Conservation (phyloP, 2,888 invertebrate species). For the Acleris emargana region DNA sequence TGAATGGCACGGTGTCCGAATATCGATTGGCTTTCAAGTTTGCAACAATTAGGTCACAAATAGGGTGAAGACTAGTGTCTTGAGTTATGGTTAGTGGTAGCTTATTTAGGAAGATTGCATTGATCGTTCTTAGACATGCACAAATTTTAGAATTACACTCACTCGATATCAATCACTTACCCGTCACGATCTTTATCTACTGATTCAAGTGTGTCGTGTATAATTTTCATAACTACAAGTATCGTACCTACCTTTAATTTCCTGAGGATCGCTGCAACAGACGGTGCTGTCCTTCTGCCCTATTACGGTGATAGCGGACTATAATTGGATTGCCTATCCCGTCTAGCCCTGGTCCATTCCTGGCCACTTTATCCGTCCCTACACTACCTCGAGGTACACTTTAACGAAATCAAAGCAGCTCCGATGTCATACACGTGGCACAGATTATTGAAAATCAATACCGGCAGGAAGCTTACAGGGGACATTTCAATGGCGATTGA, state of each 20-base stretch:
- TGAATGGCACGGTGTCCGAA: not conserved
- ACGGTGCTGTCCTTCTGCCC: too few relatives aligned
- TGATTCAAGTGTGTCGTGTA: not conserved
- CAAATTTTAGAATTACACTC: not conserved
- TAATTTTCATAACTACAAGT: not conserved
- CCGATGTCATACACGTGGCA: not conserved
- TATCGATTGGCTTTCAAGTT: constrained; percentile 1
- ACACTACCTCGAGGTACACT: not conserved
- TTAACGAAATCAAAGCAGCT: constrained; percentile 3
- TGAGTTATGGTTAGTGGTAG: too few relatives aligned
- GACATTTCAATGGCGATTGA: not conserved
- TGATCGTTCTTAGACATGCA: too few relatives aligned
- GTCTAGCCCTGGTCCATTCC: too few relatives aligned
- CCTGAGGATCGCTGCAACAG: too few relatives aligned
- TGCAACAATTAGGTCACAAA: not conserved
- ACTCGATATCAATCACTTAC: not conserved
- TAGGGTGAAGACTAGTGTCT: not conserved
- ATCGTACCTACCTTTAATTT: too few relatives aligned
- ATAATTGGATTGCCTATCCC: too few relatives aligned
- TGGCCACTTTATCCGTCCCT: too few relatives aligned
- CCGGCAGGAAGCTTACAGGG: constrained; percentile 5
- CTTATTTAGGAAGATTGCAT: too few relatives aligned
- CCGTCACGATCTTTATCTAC: too few relatives aligned
- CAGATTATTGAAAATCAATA: constrained; percentile 12
- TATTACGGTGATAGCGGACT: too few relatives aligned